Conservation (phyloP, 2,888 invertebrate species). For the Idaea dimidiata region DNA sequence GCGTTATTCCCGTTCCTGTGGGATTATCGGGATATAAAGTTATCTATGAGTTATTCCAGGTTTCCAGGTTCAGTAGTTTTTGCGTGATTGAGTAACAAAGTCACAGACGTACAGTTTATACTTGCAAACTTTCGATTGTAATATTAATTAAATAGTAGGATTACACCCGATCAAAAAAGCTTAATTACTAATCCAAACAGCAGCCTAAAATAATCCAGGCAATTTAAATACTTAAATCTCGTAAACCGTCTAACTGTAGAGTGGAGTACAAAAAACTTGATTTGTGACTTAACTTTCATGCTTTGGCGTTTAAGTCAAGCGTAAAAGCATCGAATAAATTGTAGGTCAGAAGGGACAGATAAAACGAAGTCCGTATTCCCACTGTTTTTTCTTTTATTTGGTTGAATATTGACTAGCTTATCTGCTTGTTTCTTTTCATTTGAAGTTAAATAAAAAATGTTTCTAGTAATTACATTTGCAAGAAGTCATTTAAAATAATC, state of each 20-base stretch:
- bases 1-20: too few relatives aligned
- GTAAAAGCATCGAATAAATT: slow-evolving; percentile 78
- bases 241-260: slow-evolving; percentile 42
- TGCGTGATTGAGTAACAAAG: too few relatives aligned
- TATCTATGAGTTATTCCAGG: too few relatives aligned
- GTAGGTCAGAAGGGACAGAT: slow-evolving; percentile 79
- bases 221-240: slow-evolving; percentile 5
- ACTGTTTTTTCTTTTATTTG: slow-evolving; percentile 62
- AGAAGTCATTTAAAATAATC: background rate
- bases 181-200: slow-evolving; percentile 4
- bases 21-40: too few relatives aligned
- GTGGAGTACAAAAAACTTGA: slow-evolving; percentile 57
- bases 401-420: slow-evolving; percentile 59
- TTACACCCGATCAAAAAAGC: background rate
- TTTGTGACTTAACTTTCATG: slow-evolving; percentile 69
- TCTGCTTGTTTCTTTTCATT: slow-evolving; percentile 40
- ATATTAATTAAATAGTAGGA: too few relatives aligned
- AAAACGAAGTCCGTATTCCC: slow-evolving; percentile 64
- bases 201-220: slow-evolving; percentile 24
- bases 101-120: too few relatives aligned
- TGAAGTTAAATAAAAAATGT: slow-evolving; percentile 15
- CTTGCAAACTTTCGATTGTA: too few relatives aligned
- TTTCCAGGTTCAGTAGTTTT: too few relatives aligned
- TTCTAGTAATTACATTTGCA: background rate
- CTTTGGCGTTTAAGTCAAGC: slow-evolving; percentile 78